phyloP scores from a whole-genome alignment of 1,140 invertebrate species.

The Scaptomyza hsui region DNA sequence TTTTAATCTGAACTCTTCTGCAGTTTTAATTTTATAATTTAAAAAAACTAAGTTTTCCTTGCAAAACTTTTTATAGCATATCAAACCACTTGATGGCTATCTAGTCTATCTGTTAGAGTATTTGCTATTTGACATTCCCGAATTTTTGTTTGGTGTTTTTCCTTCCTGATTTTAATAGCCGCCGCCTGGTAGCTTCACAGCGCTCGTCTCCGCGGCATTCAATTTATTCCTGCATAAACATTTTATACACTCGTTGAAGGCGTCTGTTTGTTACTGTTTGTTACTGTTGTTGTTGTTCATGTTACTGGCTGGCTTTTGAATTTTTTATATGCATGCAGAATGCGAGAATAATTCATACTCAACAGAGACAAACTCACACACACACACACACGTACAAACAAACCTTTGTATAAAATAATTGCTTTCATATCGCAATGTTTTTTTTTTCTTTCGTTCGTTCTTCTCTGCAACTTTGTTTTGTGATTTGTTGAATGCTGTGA shows the following conservation, averaged over 20 bases:
- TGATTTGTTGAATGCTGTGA: conserved; percentile 77
- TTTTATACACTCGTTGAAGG: conserved; percentile 65
- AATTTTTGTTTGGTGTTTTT: conserved; percentile 46
- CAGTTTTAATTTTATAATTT: too few species aligned
- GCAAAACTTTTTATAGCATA: too few species aligned
- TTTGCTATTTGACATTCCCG: background rate
- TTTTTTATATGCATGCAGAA: conserved; percentile 58
- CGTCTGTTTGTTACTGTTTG: conserved; percentile 18
- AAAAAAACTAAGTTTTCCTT: too few species aligned
- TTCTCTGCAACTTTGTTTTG: conserved; percentile 60
- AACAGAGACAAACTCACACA: conserved; percentile 4
- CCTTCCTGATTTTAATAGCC: conserved; percentile 61
- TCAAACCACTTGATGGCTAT: background rate
- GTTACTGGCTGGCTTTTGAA: conserved; percentile 55
- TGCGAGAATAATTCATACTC: conserved; percentile 48
- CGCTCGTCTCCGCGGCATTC: conserved; percentile 54
- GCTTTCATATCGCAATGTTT: conserved; percentile 56
- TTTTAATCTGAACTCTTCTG: too few species aligned
- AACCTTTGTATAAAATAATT: conserved; percentile 55
- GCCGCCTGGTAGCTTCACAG: conserved; percentile 20
- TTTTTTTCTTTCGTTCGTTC: conserved; percentile 15
- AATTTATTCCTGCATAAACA: conserved; percentile 73
- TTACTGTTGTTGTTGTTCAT: conserved; percentile 30
- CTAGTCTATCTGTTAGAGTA: conserved; percentile 2
- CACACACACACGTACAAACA: conserved; percentile 2